Base-by-base conservation (phyloP, 2,797 vertebrate genomes). In the Tachyglossus aculeatus region DNA sequence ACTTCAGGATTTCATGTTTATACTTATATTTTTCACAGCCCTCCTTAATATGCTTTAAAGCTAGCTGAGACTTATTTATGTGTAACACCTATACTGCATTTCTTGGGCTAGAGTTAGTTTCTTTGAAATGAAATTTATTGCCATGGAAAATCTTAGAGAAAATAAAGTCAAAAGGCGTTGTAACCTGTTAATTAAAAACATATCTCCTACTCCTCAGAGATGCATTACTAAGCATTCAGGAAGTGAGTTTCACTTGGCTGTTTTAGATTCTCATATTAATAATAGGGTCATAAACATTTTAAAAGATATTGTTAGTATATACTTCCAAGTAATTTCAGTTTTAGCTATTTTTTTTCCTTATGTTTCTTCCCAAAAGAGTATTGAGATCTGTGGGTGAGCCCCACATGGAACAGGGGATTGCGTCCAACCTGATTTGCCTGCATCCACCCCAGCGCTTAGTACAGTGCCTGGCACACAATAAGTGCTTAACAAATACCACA, bases 1-100 rank as follows among this genome's bases (percentile, higher is more conserved):
- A 84, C 77, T 84, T 84, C 65, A 78, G 70, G 79, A 82, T 82
- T 86, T 80, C 70, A 67, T 84, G 77, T 81, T 82, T 86, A 78
- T 73, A 77, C 68, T 52, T 61, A 58, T 66, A n/a, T n/a, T 78
- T 82, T 86, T 83, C 78, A 77, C 71, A 65, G 33, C 74, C 67
- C 47, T 71, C 34, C 77, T 69, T 86, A 81, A 67, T 77, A 75
- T 70, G 64, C 66, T 77, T 78, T 78, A 71, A 75, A 75, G 59
- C 67, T 73, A 79, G 19, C 77, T 71, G 61, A 80, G 61, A 74
- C 71, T 67, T 71, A 72, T 60, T 84, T 83, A 74, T 75, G 71
- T 68, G 58, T 57, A 62, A 60, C 36, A 18, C 21, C 59, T 55
- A 29, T 65, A 33, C 29, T 53, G 65, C 38, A 41, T 72, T 81